Percentiles rank a stretch among this genome's conserved stretches.
Conservation (phyloP, 2,797 vertebrate species). For the Lates japonicus region DNA sequence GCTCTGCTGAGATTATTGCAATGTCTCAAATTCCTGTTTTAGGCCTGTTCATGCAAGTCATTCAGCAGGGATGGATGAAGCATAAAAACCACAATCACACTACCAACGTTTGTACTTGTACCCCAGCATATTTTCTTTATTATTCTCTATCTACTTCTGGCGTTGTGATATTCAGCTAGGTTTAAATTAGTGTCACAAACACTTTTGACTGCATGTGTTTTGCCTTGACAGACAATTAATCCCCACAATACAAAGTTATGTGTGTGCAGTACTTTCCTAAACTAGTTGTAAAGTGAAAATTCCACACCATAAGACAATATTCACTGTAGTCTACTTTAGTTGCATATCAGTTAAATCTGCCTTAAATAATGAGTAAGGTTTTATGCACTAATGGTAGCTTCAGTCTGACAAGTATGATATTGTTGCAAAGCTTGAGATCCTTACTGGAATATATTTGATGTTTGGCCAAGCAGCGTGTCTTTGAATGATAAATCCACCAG, state of each 20-base stretch:
- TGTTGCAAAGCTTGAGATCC: not conserved
- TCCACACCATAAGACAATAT: not conserved
- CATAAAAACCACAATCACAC: not conserved
- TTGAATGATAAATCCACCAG: not conserved
- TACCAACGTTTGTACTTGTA: not conserved
- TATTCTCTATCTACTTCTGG: too few species aligned
- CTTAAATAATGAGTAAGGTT: not conserved
- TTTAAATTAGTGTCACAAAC: not conserved
- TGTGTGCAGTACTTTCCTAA: not conserved
- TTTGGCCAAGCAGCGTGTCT: not conserved
- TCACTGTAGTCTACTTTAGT: not conserved
- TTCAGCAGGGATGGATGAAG: not conserved
- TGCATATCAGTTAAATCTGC: not conserved
- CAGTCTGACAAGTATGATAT: not conserved
- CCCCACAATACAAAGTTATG: not conserved
- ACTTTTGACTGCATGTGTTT: not conserved
- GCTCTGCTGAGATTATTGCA: not conserved
- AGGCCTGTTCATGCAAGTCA: conserved; percentile 17
- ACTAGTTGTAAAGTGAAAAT: not conserved
- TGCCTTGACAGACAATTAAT: not conserved
- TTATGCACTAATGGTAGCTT: not conserved
- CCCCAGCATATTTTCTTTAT: too few species aligned
- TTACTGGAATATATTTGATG: not conserved
- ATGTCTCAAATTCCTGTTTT: not conserved
- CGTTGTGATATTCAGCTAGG: not conserved